Percentiles rank a stretch among this genome's conserved stretches.
These are phyloP conservation scores for Glomeris marginata DNA, from an alignment of 2,888 invertebrate genomes.

Conservation along the genomic window DNA sequence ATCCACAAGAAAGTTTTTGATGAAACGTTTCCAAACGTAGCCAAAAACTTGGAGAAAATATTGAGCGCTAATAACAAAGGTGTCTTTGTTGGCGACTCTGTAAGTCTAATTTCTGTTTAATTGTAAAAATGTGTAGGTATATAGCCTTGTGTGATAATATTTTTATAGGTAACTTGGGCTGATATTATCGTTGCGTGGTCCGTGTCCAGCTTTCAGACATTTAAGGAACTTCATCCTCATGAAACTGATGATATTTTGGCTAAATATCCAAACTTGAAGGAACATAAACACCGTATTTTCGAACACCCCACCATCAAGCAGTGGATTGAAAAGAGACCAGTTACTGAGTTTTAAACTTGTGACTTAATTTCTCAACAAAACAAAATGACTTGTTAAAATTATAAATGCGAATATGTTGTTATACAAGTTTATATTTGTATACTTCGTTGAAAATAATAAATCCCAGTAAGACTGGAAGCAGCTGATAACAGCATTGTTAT, in stretches of 20 bases:
- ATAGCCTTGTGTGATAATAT: background rate
- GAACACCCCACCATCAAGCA: constrained; percentile 42
- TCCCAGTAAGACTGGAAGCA: background rate
- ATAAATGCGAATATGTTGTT: too few species aligned
- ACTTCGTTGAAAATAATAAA: background rate
- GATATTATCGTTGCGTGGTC: constrained; percentile 47
- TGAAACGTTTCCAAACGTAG: background rate
- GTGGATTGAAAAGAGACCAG: constrained; percentile 48
- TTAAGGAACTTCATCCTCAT: too few species aligned
- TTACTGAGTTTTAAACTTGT: constrained; percentile 35
- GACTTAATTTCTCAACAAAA: too few species aligned
- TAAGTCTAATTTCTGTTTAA: background rate
- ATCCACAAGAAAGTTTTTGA: constrained; percentile 1
- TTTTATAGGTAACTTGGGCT: constrained; percentile 45
- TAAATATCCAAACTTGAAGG: constrained; percentile 42
- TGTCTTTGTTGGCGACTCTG: background rate
- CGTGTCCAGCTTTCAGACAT: too few species aligned
- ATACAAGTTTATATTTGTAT: too few species aligned
- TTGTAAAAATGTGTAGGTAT: background rate
- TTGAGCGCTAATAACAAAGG: background rate
- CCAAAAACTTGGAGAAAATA: background rate
- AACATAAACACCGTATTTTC: constrained; percentile 40
- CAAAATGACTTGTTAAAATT: too few species aligned
- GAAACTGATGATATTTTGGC: too few species aligned
- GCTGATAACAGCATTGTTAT: too few species aligned